Conservation (phyloP, 2,888 invertebrate species). For the Leptarthrus brevirostris region DNA sequence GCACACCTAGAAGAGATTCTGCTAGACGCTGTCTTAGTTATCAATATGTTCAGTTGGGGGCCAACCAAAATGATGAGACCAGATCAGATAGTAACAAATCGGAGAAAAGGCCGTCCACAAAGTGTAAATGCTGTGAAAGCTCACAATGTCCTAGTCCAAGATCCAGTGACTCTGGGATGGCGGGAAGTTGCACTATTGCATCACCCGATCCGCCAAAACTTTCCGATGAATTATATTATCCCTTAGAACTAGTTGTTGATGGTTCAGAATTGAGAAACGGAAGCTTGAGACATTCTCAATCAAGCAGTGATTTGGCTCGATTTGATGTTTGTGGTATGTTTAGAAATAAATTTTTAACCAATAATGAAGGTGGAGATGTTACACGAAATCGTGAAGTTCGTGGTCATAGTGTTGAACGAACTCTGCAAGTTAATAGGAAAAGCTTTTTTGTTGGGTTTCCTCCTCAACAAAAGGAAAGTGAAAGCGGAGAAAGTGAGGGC, state of each 20-base stretch:
- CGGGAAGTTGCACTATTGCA: constrained; percentile 81
- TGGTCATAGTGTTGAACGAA: constrained; percentile 54
- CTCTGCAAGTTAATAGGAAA: constrained; percentile 62
- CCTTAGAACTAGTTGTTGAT: constrained; percentile 45
- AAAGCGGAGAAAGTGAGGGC: constrained; percentile 31
- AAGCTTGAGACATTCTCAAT: constrained; percentile 52
- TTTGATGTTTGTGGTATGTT: constrained; percentile 66
- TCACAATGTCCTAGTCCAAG: constrained; percentile 77
- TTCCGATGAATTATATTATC: constrained; percentile 53
- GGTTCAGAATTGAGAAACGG: constrained; percentile 56
- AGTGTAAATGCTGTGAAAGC: constrained; percentile 73
- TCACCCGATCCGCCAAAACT: constrained; percentile 73
- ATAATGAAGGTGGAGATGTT: constrained; percentile 19
- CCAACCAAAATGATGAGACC: constrained; percentile 44
- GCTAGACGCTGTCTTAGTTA: constrained; percentile 69
- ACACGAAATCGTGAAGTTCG: constrained; percentile 48
- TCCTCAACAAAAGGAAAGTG: constrained; percentile 20
- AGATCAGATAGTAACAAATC: constrained; percentile 3
- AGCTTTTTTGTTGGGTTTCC: constrained; percentile 61
- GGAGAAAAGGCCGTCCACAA: constrained; percentile 54
- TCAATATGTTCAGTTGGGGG: constrained; percentile 65
- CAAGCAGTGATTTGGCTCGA: constrained; percentile 59
- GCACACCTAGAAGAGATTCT: constrained; percentile 58
- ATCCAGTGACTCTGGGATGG: constrained; percentile 84
- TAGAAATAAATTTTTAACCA: constrained; percentile 62